phyloP scores from a whole-genome alignment of 1,140 invertebrate species.

The Rhopalosiphum maidis region DNA sequence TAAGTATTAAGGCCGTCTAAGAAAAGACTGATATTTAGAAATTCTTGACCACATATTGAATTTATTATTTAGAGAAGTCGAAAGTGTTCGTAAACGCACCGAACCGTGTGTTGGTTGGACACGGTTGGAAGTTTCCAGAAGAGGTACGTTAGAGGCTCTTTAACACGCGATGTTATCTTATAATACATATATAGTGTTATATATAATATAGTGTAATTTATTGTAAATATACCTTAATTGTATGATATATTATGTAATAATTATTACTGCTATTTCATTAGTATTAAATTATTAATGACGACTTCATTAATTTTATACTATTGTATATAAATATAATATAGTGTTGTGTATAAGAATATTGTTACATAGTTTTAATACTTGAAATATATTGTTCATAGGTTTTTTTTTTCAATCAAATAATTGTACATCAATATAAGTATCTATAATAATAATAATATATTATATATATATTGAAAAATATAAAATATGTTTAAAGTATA shows the following conservation, averaged over 20 bases:
- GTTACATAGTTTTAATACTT: background rate
- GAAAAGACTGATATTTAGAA: slow-evolving; percentile 22
- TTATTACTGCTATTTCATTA: background rate
- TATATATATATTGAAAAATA: background rate
- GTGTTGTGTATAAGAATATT: background rate
- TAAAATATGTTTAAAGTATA: background rate
- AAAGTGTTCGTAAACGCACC: slow-evolving; percentile 15
- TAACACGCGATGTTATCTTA: background rate
- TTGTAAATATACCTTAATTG: background rate
- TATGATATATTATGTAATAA: background rate
- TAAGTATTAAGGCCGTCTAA: background rate
- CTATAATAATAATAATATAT: background rate
- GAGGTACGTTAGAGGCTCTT: background rate
- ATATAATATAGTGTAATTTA: background rate
- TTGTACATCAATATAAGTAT: background rate
- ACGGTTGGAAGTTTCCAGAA: background rate
- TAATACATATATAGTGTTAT: background rate
- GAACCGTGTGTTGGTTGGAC: slow-evolving; percentile 14
- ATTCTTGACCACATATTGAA: slow-evolving; percentile 22
- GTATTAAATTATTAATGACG: background rate
- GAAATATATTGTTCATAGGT: background rate
- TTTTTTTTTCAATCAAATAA: background rate
- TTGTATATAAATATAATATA: background rate
- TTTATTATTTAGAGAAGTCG: slow-evolving; percentile 32
- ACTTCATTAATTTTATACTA: background rate